These are phyloP conservation scores for Rhimphoctona megacephalus DNA, from an alignment of 2,888 invertebrate species.

Conservation along the genomic window DNA sequence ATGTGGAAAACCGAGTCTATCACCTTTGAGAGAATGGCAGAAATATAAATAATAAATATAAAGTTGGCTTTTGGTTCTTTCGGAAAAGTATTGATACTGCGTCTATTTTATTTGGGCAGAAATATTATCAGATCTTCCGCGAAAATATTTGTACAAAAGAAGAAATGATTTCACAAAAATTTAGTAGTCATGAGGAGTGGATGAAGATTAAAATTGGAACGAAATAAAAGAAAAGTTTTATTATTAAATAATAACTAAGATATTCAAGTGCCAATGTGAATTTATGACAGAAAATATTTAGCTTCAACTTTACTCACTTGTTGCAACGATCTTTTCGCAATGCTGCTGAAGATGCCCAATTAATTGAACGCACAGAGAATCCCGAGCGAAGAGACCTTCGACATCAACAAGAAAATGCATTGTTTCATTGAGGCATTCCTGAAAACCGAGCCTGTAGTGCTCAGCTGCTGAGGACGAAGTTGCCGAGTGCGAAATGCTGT, in stretches of 20 bases:
- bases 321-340: conserved; percentile 88
- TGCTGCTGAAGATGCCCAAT: conserved; percentile 94
- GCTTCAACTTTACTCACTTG: conserved; percentile 80
- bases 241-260: not conserved
- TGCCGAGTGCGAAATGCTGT: conserved; percentile 80
- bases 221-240: not conserved
- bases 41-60: conserved; percentile 27
- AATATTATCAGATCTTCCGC: no score
- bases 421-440: conserved; percentile 95
- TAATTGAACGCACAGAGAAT: conserved; percentile 92
- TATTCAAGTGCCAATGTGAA: not conserved
- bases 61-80: not conserved
- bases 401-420: conserved; percentile 95
- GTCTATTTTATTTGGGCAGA: not conserved
- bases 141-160: not conserved
- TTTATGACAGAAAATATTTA: not conserved
- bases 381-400: conserved; percentile 92
- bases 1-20: conserved; percentile 83
- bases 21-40: conserved; percentile 75
- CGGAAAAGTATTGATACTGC: not conserved
- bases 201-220: not conserved
- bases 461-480: conserved; percentile 83
- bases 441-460: conserved; percentile 93
- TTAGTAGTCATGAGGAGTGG: no score
- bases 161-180: not conserved